Evolutionary conservation across 1,140 invertebrate species (phyloP).

Genomic region (Halictus rubicundus): DNA sequence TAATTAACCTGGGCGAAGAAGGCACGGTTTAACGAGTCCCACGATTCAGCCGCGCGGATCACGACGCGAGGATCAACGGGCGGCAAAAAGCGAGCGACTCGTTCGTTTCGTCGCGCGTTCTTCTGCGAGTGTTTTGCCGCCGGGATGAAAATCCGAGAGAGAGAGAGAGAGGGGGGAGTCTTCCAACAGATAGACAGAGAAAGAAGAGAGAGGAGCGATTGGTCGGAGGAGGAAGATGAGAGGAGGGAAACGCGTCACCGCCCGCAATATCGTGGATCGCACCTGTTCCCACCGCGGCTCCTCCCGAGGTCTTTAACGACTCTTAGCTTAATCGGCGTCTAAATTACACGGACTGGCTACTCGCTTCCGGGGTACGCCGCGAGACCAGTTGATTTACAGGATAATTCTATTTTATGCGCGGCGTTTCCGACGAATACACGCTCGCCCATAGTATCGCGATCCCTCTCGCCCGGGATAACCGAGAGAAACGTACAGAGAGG

Average conservation of each 20-base stretch:
- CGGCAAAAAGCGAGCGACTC: slow-evolving; percentile 37
- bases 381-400: slow-evolving; percentile 24
- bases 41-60: slow-evolving; percentile 47
- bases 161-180: no score
- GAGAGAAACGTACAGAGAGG: no score
- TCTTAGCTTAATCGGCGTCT: slow-evolving; percentile 36
- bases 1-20: slow-evolving; percentile 46
- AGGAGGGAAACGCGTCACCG: background rate
- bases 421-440: slow-evolving; percentile 17
- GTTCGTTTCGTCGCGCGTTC: slow-evolving; percentile 49
- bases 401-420: slow-evolving; percentile 34
- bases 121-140: slow-evolving; percentile 17
- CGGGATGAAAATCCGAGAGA: slow-evolving; percentile 8
- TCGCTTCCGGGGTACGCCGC: slow-evolving; percentile 29
- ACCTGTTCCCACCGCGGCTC: slow-evolving; percentile 19
- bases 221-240: background rate
- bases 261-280: slow-evolving; percentile 27
- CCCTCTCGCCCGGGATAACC: background rate
- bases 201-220: background rate
- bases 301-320: slow-evolving; percentile 18
- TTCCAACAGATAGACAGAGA: background rate
- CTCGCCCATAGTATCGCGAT: background rate
- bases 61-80: slow-evolving; percentile 25
- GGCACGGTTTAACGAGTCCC: slow-evolving; percentile 47
- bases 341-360: slow-evolving; percentile 36